A percentile compares a stretch with the other conserved stretches of the same genome.
Conservation (phyloP, 2,888 invertebrate species). For the Halictus quadricinctus region DNA sequence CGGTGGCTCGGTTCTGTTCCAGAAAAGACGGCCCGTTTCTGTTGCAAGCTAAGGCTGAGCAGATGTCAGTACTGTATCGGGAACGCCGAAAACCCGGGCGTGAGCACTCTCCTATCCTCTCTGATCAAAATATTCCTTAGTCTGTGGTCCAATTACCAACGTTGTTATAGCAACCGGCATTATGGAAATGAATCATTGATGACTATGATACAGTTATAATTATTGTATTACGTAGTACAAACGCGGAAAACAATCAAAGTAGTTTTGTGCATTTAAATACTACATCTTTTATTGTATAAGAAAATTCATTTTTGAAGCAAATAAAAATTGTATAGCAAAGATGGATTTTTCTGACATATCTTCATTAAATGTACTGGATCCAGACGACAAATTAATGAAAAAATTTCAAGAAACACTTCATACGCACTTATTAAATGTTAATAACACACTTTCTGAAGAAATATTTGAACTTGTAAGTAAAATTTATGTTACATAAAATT, state of each 20-base stretch:
- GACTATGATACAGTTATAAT: not conserved
- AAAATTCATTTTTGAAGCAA: not conserved
- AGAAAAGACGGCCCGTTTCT: no score
- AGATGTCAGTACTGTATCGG: no score
- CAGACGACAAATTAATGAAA: slow-evolving; percentile 89
- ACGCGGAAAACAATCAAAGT: not conserved
- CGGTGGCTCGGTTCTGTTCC: no score
- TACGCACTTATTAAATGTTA: slow-evolving; percentile 87
- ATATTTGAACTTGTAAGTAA: slow-evolving; percentile 87
- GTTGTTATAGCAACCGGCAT: not conserved
- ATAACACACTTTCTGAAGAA: slow-evolving; percentile 86
- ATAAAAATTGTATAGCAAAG: not conserved
- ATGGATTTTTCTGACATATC: slow-evolving; percentile 11
- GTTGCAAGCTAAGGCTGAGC: no score
- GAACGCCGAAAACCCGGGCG: no score
- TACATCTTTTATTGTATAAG: not conserved
- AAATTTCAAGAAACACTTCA: slow-evolving; percentile 89
- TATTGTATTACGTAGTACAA: not conserved
- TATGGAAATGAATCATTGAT: not conserved
- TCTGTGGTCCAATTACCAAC: not conserved
- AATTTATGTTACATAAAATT: slow-evolving; percentile 46
- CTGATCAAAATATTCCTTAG: not conserved
- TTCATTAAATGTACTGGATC: slow-evolving; percentile 85
- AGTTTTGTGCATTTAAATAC: not conserved
- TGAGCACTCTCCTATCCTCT: no score